phyloP scores from a whole-genome alignment of 2,113 vertebrate genomes.

The Okapia johnstoni region DNA sequence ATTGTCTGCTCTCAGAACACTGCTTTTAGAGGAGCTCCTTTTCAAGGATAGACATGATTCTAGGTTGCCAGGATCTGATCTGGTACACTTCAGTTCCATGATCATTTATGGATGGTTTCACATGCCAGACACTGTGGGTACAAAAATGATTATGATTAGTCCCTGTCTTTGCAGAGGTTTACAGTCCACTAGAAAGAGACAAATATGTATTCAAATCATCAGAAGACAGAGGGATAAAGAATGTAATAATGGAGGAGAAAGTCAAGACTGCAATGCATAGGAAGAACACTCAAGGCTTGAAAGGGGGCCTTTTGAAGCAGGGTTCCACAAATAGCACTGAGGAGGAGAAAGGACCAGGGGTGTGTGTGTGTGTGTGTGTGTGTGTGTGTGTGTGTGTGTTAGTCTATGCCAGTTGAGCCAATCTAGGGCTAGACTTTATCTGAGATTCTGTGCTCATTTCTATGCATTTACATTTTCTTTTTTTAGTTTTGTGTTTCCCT shows the following conservation, averaged over 20 bases:
- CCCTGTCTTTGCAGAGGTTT: constrained; percentile 37
- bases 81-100: constrained; percentile 26
- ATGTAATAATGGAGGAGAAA: constrained; percentile 6
- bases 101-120: constrained; percentile 42
- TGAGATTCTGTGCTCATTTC: constrained; percentile 67
- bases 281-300: constrained; percentile 5
- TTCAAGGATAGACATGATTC: constrained; percentile 36
- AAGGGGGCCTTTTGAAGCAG: not conserved
- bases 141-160: constrained; percentile 46
- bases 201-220: constrained; percentile 37
- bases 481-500: constrained; percentile 67
- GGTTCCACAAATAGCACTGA: not conserved
- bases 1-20: not conserved
- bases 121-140: constrained; percentile 33
- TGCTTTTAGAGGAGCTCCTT: constrained; percentile 35
- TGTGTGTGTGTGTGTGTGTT: not conserved
- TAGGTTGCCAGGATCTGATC: constrained; percentile 41
- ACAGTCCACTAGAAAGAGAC: constrained; percentile 49
- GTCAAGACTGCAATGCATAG: not conserved
- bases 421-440: constrained; percentile 67
- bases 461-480: constrained; percentile 68
- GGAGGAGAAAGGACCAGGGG: constrained; percentile 45
- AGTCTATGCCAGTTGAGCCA: constrained; percentile 40
- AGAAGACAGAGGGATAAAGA: constrained; percentile 23
- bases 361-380: not conserved